Evolutionary conservation across 1,140 invertebrate species (phyloP).

Genomic region (Lucilia cuprina): DNA sequence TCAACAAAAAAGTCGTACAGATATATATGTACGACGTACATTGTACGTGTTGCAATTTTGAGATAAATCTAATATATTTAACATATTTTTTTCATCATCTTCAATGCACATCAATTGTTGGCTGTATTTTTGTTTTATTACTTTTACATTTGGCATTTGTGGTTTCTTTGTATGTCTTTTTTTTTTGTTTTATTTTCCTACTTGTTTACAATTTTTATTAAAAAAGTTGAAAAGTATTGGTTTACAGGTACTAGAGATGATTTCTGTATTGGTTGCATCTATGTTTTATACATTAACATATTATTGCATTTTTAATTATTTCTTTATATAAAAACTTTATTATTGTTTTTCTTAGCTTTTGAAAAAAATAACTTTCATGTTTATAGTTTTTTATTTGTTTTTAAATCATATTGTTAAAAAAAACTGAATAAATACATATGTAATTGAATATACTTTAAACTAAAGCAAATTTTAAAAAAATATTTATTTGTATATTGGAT

Average conservation of each 20-base stretch:
- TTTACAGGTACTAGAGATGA: background rate
- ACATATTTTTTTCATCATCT: background rate
- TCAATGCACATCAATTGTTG: background rate
- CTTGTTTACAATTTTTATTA: background rate
- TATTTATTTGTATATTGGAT: background rate
- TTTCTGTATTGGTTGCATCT: background rate
- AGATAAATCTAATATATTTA: background rate
- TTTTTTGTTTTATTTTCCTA: background rate
- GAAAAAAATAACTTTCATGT: too few species aligned
- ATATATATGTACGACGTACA: too few species aligned
- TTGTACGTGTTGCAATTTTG: background rate
- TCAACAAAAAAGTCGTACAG: background rate
- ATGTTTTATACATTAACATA: slow-evolving; percentile 38
- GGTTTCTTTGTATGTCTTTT: background rate
- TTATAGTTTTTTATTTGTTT: background rate
- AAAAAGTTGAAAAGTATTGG: background rate
- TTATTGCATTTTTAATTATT: background rate
- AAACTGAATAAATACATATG: background rate
- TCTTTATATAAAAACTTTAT: background rate
- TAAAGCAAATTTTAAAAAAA: background rate
- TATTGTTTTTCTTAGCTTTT: background rate
- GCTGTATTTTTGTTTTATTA: background rate
- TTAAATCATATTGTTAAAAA: background rate
- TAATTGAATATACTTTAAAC: background rate
- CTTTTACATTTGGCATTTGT: background rate